Evolutionary conservation across 2,113 vertebrate genomes (phyloP), one percentile per base, ranked within the genome.

Genomic region (Beaufortia kweichowensis): DNA sequence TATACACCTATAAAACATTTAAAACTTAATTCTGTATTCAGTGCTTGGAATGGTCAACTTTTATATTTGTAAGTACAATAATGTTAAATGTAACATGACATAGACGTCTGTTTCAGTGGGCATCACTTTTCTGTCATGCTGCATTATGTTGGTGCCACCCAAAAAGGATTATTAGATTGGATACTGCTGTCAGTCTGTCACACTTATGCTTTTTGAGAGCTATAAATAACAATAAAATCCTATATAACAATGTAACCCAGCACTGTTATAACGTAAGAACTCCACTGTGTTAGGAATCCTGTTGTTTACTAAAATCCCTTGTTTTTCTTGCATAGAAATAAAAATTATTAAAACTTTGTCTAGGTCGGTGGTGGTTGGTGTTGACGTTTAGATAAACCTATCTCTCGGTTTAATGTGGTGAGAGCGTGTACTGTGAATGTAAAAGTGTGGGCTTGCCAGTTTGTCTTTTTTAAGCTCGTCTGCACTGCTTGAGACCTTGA

Each of bases 401-500:
- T 33, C 43, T 33, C 7, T 69, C 66, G 19, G 17, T 24, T 69
- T 56, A n/a, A 56, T 24, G 12, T 50, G 15, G 67, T 55, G n/a
- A 55, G 46, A 0, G 46, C 23, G 48, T 3, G 66, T 23, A 35
- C 9, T 33, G 48, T 35, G 66, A 69, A 55, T 55, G 29, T 29
- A 35, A 21, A 69, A 53, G 43, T n/a, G 6, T 15, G 14, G 23
- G 14, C 39, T 15, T 26, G 39, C 1, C 21, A 41, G 15, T 67
- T 67, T 67, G 24, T 48, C 17, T 48, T 12, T 66, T 19, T 23
- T 19, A 7, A 7, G 23, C 41, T 66, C 28, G 39, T 66, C 24
- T 66, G 64, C 39, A 48, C 24, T 5, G 41, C 64, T 66, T 66
- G 41, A 66, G 41, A 46, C 64, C 41, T 66, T 28, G 64, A 66